Evolutionary conservation across 2,113 vertebrate genomes (phyloP).

Genomic region (Chaetodon trifascialis): DNA sequence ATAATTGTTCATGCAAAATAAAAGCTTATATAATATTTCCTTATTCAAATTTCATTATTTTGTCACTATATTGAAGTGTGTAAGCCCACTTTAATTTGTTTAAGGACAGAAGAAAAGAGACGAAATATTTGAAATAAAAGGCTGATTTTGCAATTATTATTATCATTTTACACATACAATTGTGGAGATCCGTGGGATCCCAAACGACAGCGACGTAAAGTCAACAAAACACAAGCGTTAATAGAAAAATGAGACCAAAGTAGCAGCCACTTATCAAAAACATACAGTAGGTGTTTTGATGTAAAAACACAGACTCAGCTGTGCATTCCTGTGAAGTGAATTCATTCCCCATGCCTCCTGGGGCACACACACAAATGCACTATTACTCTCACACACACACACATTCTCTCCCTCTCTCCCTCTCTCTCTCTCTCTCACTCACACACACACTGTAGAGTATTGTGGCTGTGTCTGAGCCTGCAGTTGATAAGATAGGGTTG

Average conservation of each 20-base stretch:
- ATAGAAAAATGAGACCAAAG: conserved; percentile 8
- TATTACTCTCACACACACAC: conserved; percentile 13
- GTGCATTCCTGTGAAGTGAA: conserved; percentile 83
- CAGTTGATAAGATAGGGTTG: conserved; percentile 79
- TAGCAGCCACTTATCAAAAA: conserved; percentile 41
- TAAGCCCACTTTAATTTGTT: neutral
- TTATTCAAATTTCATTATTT: neutral
- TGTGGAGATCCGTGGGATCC: neutral
- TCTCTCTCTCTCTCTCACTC: conserved; percentile 8
- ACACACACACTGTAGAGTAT: conserved; percentile 38
- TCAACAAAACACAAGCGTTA: neutral
- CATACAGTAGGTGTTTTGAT: conserved; percentile 66
- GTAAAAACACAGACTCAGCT: conserved; percentile 78
- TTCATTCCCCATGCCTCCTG: conserved; percentile 75
- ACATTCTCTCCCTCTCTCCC: conserved; percentile 20
- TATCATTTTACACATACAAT: neutral
- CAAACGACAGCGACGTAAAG: neutral
- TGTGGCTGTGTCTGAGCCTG: conserved; percentile 72
- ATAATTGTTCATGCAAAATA: neutral
- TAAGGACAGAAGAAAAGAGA: neutral
- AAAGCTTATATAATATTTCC: neutral
- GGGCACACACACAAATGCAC: conserved; percentile 34
- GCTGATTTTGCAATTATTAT: neutral
- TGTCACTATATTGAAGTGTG: neutral
- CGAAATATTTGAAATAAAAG: neutral